Base-by-base conservation (phyloP, 1,140 invertebrate genomes). In the Laodelphax striatellus region DNA sequence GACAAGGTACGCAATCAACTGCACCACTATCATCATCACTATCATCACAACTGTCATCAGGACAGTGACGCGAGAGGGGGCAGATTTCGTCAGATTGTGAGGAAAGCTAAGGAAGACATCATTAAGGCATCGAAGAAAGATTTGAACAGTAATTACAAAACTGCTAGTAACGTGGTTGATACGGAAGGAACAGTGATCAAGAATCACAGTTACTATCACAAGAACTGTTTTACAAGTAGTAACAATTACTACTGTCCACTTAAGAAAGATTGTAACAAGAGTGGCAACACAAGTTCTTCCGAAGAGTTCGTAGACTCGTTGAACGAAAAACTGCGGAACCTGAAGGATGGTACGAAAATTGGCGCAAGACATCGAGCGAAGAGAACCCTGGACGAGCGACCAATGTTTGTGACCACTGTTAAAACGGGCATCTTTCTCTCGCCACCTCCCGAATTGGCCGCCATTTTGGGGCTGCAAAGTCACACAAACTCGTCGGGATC, bases 371-470 rank as follows among this genome's bases (percentile, higher is more conserved):
- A 54, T 16, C 43, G 59, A 17, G 41, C 50, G 34, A 50, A 16
- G 41, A 43, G 22, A 10, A 34, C 57, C 52, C 44, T 62, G 24
- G 64, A 66, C 14, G 55, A 63, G 50, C 52, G 64, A 58, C 67
- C 68, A 3, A 62, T 69, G 61, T 90, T 90, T 66, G 80, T 89
- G 42, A 89, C 87, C 0, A 88, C 86, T 0, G 87, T 91, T 6
- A 86, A 83, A 60, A 82, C 79, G 21, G 87, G 88, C 1, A 80
- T 85, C 64, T 91, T 89, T 67, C 71, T 91, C 52, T 82, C 85
- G 67, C 87, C 88, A 1, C 85, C 87, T 0, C 82, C 84, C 19
- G 83, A 87, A 66, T 73, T 87, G 41, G 84, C 86, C 0, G 71
- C 75, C 16, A 74, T 85, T 1, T 73, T 85, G 3, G 83, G 83